Conservation (phyloP, 2,113 vertebrate species). For the Zapornia atra region DNA sequence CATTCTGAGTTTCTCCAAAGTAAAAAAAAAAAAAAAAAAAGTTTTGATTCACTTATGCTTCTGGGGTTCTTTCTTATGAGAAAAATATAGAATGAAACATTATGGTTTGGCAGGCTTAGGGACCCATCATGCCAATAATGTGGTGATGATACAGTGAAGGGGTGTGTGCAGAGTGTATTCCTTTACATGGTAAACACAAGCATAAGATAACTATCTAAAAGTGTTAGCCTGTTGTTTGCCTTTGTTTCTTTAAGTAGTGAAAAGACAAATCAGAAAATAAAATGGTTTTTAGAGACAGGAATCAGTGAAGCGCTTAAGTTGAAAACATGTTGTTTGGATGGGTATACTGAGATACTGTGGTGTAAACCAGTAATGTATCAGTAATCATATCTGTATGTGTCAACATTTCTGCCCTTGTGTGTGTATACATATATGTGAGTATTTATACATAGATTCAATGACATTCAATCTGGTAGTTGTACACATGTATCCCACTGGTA, state of each 20-base stretch:
- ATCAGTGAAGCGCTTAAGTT: background rate
- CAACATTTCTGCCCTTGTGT: background rate
- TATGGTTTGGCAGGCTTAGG: background rate
- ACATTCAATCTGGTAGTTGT: background rate
- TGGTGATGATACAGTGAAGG: background rate
- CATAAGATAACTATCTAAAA: background rate
- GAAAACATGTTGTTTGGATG: background rate
- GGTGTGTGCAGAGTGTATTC: accelerated
- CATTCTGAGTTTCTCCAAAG: background rate
- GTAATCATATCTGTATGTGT: background rate
- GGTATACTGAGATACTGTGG: background rate
- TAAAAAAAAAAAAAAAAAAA: background rate
- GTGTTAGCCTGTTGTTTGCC: background rate
- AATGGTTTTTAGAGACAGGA: background rate
- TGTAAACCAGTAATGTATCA: background rate
- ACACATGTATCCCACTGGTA: background rate
- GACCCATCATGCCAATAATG: accelerated
- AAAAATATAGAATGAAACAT: background rate
- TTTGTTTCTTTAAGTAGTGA: background rate
- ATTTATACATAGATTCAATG: background rate
- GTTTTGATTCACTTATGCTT: background rate
- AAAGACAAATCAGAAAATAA: background rate
- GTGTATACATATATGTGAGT: accelerated
- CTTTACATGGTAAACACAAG: background rate
- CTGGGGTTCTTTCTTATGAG: background rate